Evolutionary conservation across 1,140 invertebrate genomes (phyloP).

Genomic region (Atta cephalotes): DNA sequence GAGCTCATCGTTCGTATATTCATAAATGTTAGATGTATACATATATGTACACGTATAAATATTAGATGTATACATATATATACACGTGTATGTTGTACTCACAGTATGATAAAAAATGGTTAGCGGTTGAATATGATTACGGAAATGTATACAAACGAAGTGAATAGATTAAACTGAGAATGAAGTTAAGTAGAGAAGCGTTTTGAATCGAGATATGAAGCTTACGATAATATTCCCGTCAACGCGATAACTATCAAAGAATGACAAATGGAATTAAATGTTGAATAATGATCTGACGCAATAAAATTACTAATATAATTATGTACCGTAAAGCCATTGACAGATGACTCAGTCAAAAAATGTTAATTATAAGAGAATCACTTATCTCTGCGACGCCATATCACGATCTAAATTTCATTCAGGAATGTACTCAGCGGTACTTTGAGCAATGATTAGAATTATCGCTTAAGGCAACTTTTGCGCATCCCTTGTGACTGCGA

Average conservation of each 20-base stretch:
- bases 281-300: background rate
- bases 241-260: background rate
- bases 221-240: background rate
- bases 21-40: background rate
- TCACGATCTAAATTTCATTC: conserved; percentile 57
- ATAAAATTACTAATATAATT: conserved; percentile 20
- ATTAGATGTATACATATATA: background rate
- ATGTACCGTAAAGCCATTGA: background rate
- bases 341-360: conserved; percentile 35
- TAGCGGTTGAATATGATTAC: background rate
- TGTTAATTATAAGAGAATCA: conserved; percentile 9
- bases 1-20: background rate
- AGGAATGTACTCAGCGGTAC: conserved; percentile 70
- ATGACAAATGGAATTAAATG: background rate
- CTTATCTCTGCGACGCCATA: conserved; percentile 24
- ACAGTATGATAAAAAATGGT: background rate
- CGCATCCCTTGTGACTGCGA: conserved; percentile 44
- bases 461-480: conserved; percentile 72
- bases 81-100: background rate
- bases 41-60: conserved; percentile 8
- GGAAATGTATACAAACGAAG: background rate
- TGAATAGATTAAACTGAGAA: conserved; percentile 11
- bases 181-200: conserved; percentile 16
- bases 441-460: conserved; percentile 72
- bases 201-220: background rate